Conservation (phyloP, 2,113 vertebrate species). For the Xenopus borealis region DNA sequence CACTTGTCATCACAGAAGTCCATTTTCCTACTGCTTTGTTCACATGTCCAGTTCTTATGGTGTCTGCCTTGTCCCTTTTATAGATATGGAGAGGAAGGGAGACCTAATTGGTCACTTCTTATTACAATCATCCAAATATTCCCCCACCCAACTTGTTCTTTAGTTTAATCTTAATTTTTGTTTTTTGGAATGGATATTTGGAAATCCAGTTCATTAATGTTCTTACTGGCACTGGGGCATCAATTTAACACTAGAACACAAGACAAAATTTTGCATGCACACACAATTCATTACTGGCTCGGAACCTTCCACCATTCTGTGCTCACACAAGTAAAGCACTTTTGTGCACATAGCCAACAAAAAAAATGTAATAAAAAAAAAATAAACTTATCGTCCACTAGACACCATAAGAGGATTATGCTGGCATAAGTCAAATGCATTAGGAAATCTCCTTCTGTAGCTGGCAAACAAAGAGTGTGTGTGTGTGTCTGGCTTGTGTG, state of each 20-base stretch:
- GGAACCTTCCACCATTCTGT: too few species aligned
- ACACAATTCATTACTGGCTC: too few species aligned
- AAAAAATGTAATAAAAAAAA: too few species aligned
- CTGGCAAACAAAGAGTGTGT: constrained; percentile 2
- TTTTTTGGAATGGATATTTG: too few species aligned
- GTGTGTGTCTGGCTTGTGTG: constrained; percentile 53
- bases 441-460: constrained; percentile 24
- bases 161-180: too few species aligned
- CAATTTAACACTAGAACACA: too few species aligned
- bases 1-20: constrained; percentile 65
- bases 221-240: too few species aligned
- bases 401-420: constrained; percentile 9
- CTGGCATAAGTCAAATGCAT: constrained; percentile 3
- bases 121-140: neutral
- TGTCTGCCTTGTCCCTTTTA: constrained; percentile 55
- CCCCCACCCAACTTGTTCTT: too few species aligned
- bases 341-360: too few species aligned
- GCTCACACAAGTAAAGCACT: too few species aligned
- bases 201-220: too few species aligned
- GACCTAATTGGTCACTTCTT: neutral
- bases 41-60: constrained; percentile 68
- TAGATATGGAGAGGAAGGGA: neutral
- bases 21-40: constrained; percentile 61
- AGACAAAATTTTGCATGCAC: too few species aligned
- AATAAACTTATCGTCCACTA: neutral